Conservation (phyloP, 2,113 vertebrate species). For the Bambusicola thoracicus region DNA sequence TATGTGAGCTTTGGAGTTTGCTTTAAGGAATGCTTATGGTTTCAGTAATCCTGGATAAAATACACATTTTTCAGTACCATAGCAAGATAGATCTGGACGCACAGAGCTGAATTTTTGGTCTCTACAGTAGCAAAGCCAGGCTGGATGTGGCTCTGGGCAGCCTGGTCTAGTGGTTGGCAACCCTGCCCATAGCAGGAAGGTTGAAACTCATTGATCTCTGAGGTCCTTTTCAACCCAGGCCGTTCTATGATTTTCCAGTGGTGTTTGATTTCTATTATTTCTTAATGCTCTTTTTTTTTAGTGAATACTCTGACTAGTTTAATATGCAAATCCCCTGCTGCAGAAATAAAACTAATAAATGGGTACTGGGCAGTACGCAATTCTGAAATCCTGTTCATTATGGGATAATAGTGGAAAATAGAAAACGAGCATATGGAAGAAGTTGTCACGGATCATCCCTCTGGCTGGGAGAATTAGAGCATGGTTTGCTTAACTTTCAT, state of each 20-base stretch:
- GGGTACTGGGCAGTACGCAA: background rate
- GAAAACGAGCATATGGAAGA: constrained; percentile 48
- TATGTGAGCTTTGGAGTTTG: background rate
- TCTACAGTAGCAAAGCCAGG: background rate
- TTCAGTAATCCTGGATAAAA: background rate
- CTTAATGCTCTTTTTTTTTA: background rate
- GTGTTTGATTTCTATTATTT: background rate
- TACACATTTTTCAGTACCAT: background rate
- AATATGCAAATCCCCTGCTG: background rate
- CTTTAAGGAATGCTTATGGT: background rate
- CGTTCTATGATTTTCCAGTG: background rate
- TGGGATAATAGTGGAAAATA: constrained; percentile 26
- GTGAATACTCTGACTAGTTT: background rate
- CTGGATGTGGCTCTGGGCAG: too few relatives aligned
- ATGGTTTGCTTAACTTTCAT: constrained; percentile 4
- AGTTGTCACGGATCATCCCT: constrained; percentile 16
- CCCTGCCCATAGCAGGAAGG: too few relatives aligned
- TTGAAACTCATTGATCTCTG: too few relatives aligned
- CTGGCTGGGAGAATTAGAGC: constrained; percentile 19
- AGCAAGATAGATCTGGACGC: background rate
- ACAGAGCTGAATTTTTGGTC: background rate
- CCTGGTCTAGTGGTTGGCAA: too few relatives aligned
- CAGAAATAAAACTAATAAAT: background rate
- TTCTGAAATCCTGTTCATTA: constrained; percentile 20
- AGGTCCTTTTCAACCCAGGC: too few relatives aligned